Evolutionary conservation across 2,888 invertebrate genomes (phyloP), one percentile per base, ranked within the genome.

Genomic region (Drosophila mulleri): DNA sequence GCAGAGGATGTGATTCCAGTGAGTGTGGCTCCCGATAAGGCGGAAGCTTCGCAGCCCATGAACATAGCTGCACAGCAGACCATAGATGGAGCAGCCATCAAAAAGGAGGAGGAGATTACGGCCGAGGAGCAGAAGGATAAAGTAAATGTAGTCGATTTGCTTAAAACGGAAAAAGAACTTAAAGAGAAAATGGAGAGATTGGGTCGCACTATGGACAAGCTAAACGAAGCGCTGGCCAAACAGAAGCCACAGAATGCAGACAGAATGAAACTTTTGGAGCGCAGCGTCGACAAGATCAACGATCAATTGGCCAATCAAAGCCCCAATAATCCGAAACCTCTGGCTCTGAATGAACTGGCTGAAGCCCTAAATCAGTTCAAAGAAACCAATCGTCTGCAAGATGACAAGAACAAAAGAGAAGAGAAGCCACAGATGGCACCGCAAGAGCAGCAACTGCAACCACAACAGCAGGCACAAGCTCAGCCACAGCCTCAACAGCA

Each of bases 351-450:
- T 12, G 78, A 92, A 80, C 91, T 92, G 9, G 90, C 88, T 1
- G 89, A 92, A 70, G 88, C 84, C 64, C 88, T 92, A 0, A 93
- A 93, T n/a, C 93, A 94, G 76, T 94, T 94, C 91, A 94, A 75
- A 16, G 79, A 67, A 42, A 67, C 53, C 29, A 80, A 77, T 47
- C 77, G 66, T 3, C 50, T 94, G 42, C 76, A 71, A 20, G 63
- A 61, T 29, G 41, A 6, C 20, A 62, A n/a, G 6, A 53, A 0
- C 52, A 32, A 71, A 23, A 67, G 69, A 8, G 45, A 42, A 3
- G 64, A 60, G 16, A 18, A 57, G 23, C 12, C 42, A 1, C 59
- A 54, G 6, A n/a, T 45, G 4, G 35, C 62, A 50, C 69, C 45
- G n/a, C 47, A 11, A 16, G n/a, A 56, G 29, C 7, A 32, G 1